Conservation (phyloP, 2,888 invertebrate species). For the Sturmia bella region DNA sequence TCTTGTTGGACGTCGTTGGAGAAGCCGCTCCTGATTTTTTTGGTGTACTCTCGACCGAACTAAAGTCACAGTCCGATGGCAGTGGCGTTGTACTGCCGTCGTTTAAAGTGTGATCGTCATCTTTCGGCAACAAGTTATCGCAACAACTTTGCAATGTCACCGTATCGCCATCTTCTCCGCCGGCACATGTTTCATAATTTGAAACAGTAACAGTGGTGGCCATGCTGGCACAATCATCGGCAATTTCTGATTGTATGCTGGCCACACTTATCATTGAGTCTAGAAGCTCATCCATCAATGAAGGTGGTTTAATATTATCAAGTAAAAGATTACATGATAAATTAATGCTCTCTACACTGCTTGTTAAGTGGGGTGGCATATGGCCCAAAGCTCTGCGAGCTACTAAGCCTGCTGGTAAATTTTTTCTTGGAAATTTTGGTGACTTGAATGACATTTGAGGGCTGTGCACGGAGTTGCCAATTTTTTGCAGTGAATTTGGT, state of each 20-base stretch:
- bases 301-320: slow-evolving; percentile 92
- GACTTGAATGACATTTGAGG: slow-evolving; percentile 78
- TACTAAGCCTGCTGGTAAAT: slow-evolving; percentile 87
- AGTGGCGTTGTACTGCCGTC: slow-evolving; percentile 84
- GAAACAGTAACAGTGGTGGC: slow-evolving; percentile 79
- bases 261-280: slow-evolving; percentile 93
- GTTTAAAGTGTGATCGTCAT: slow-evolving; percentile 72
- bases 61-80: slow-evolving; percentile 88
- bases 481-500: slow-evolving; percentile 74
- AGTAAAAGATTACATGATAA: slow-evolving; percentile 85
- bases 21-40: slow-evolving; percentile 83
- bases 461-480: slow-evolving; percentile 70
- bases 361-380: slow-evolving; percentile 80
- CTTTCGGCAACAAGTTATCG: slow-evolving; percentile 79
- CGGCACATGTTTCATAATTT: slow-evolving; percentile 83
- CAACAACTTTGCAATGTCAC: slow-evolving; percentile 84
- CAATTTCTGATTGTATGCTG: slow-evolving; percentile 91
- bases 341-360: slow-evolving; percentile 86
- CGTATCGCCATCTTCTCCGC: slow-evolving; percentile 83
- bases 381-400: slow-evolving; percentile 87
- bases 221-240: slow-evolving; percentile 84
- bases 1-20: slow-evolving; percentile 73
- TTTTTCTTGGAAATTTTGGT: slow-evolving; percentile 85
- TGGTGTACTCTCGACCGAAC: slow-evolving; percentile 90
- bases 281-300: slow-evolving; percentile 88